Evolutionary conservation across 2,113 vertebrate species (phyloP), one percentile per base, ranked within the genome.

Genomic region (Todiramphus saurophagus): DNA sequence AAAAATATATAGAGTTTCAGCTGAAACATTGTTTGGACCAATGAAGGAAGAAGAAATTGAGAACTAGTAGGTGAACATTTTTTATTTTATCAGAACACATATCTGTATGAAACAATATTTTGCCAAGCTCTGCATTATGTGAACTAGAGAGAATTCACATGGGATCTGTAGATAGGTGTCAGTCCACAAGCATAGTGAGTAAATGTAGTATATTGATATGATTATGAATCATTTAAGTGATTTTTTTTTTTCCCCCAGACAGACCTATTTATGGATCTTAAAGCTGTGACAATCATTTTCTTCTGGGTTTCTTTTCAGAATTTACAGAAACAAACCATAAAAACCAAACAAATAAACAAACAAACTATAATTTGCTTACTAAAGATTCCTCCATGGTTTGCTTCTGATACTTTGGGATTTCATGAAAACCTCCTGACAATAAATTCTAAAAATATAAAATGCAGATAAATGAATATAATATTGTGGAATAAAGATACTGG

Each of bases 201-300:
- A 77, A 80, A 64, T 70, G 23, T 46, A 66, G 16, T 59, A 33
- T 24, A 56, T 23, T 28, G 68, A 5, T 58, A 51, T 31, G 28
- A 19, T 83, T 23, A 37, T 46, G 21, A 72, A 68, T 15, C 5
- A 60, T 56, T 63, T 41, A 55, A 82, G 33, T 37, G 9, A n/a
- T n/a, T 41, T 0, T 2, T 0, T 28, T 51, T 53, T 73, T n/a
- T 30, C 27, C 37, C 37, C 28, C 7, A 43, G 13, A 23, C n/a
- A 48, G 17, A 7, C 60, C 17, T 87, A 23, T 21, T 77, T 68
- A 70, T 23, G 15, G 11, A 55, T 74, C 12, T 74, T 82, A 87
- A 82, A 70, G 11, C 7, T 13, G 10, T 37, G 12, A 4, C 12
- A 53, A 18, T 81, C 7, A 27, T 5, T 51, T 73, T 66, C 48